Percentiles rank a stretch among this genome's conserved stretches.
These are phyloP conservation scores for Druon quercuslanigerum DNA, from an alignment of 1,140 invertebrate species.

Conservation along the genomic window DNA sequence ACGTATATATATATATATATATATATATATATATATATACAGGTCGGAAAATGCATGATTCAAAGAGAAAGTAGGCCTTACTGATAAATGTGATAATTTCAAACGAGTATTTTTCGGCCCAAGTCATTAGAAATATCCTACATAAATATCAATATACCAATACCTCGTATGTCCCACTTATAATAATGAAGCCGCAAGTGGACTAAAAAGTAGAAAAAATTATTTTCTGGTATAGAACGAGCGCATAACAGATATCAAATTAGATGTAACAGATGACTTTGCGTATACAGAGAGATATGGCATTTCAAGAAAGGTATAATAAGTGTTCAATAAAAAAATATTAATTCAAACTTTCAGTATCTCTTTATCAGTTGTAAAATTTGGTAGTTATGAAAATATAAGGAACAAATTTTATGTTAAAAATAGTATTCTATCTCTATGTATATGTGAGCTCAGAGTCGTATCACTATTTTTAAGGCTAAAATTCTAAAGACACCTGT, in stretches of 20 bases:
- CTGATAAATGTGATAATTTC: slow-evolving; percentile 28
- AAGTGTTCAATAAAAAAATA: neutral
- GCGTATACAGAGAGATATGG: neutral
- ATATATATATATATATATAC: too few species aligned
- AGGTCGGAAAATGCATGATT: neutral
- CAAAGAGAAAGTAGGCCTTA: slow-evolving; percentile 27
- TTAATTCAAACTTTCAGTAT: neutral
- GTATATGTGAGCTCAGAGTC: neutral
- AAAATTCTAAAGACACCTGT: slow-evolving; percentile 35
- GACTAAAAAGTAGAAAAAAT: neutral
- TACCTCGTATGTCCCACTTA: neutral
- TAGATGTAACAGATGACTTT: slow-evolving; percentile 13
- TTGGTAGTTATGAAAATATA: neutral
- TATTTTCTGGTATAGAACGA: slow-evolving; percentile 12
- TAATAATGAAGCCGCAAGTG: slow-evolving; percentile 6
- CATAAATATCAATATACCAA: neutral
- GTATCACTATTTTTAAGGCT: slow-evolving; percentile 22
- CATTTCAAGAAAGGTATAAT: neutral
- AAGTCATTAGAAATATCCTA: slow-evolving; percentile 20
- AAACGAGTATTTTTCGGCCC: slow-evolving; percentile 25
- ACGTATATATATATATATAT: too few species aligned
- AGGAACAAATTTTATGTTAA: neutral
- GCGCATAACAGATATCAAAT: neutral
- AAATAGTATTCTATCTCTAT: neutral
- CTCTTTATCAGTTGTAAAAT: neutral